These are phyloP conservation scores for Gorsachius magnificus DNA, from an alignment of 2,797 vertebrate species.

Conservation along the genomic window DNA sequence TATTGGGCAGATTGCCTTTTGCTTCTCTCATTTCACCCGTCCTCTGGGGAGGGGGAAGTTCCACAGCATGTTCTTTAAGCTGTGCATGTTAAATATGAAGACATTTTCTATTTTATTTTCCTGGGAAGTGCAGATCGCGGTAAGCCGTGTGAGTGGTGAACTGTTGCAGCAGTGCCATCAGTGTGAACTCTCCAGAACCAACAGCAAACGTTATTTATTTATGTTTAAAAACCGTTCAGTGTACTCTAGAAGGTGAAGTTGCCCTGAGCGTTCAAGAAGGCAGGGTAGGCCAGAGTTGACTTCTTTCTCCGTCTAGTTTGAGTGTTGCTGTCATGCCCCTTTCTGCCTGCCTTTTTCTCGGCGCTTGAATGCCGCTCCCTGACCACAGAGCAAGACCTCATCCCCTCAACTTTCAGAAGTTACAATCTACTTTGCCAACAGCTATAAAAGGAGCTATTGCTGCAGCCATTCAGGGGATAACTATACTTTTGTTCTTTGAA, in stretches of 20 bases:
- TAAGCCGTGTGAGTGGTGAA: background rate
- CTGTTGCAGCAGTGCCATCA: background rate
- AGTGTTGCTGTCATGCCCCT: fast-evolving
- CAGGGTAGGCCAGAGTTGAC: background rate
- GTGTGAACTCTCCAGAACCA: background rate
- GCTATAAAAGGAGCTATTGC: background rate
- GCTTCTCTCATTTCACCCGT: background rate
- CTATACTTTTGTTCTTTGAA: background rate
- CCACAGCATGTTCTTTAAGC: background rate
- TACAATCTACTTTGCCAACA: background rate
- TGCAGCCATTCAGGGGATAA: background rate
- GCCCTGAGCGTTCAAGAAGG: background rate
- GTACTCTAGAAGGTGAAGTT: background rate
- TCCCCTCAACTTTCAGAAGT: background rate
- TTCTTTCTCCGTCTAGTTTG: fast-evolving
- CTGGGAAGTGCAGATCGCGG: background rate
- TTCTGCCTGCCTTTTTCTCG: background rate
- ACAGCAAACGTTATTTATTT: background rate
- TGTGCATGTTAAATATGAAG: background rate
- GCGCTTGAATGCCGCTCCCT: background rate
- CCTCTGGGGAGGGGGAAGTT: background rate
- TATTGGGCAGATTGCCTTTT: background rate
- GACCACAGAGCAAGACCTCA: background rate
- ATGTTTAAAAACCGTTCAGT: fast-evolving
- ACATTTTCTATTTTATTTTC: background rate